A percentile compares a stretch with the other conserved stretches of the same genome.
phyloP scores from a whole-genome alignment of 2,888 invertebrate genomes.

The Tryphoninae sp. region DNA sequence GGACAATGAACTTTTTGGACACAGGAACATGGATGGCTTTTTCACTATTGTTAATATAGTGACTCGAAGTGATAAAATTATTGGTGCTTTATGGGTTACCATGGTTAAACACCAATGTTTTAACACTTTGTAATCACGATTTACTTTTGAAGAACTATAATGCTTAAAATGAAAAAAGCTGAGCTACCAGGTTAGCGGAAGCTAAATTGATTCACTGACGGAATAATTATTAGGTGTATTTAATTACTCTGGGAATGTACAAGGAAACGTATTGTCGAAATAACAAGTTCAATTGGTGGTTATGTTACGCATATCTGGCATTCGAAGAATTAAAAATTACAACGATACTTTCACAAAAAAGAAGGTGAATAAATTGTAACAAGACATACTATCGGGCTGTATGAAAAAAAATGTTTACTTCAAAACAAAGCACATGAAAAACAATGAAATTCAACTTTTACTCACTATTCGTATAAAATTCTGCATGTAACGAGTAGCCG shows the following conservation, averaged over 20 bases:
- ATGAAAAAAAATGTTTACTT: constrained; percentile 14
- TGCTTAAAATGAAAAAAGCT: not conserved
- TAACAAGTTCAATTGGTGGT: not conserved
- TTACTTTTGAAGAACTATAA: not conserved
- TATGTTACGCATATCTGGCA: not conserved
- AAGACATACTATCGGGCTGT: no score
- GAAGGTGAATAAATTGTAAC: not conserved
- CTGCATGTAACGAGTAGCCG: constrained; percentile 29
- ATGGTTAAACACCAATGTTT: not conserved
- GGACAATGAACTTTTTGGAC: not conserved
- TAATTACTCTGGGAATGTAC: not conserved
- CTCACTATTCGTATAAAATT: constrained; percentile 47
- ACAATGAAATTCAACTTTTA: constrained; percentile 34
- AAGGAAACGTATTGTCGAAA: not conserved
- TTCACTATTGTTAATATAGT: not conserved
- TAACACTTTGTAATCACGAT: no score
- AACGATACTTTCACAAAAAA: not conserved
- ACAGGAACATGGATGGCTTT: not conserved
- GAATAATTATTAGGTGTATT: not conserved
- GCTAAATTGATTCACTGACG: no score
- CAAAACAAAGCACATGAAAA: constrained; percentile 44
- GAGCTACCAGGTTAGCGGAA: not conserved
- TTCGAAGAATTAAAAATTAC: not conserved
- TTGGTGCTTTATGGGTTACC: not conserved
- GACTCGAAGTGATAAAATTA: not conserved